Evolutionary conservation across 1,140 invertebrate species (phyloP).

Genomic region (Drosophila virilis): DNA sequence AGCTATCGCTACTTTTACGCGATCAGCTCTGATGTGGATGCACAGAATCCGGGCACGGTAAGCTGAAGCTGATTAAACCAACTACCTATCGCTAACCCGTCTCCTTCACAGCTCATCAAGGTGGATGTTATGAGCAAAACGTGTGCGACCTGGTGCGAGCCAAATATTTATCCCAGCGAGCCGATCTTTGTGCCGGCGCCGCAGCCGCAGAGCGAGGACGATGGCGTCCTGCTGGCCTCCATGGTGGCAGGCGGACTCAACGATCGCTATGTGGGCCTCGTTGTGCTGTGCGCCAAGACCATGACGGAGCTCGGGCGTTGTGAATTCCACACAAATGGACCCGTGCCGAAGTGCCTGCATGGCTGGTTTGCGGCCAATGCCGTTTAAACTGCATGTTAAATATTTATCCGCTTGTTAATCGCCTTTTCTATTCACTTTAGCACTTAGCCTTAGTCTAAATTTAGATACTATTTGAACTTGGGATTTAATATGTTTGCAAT

Average conservation of each 20-base stretch:
- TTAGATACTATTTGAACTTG: slow-evolving; percentile 56
- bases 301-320: slow-evolving; percentile 89
- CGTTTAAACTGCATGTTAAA: slow-evolving; percentile 32
- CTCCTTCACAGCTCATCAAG: slow-evolving; percentile 88
- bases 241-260: slow-evolving; percentile 88
- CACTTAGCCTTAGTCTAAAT: slow-evolving; percentile 8
- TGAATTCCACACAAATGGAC: slow-evolving; percentile 88
- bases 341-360: slow-evolving; percentile 92
- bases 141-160: slow-evolving; percentile 89
- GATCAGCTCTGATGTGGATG: slow-evolving; percentile 93
- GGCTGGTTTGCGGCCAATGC: slow-evolving; percentile 89
- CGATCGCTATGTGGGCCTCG: slow-evolving; percentile 87
- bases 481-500: slow-evolving; percentile 80
- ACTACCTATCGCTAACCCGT: neutral
- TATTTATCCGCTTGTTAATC: neutral
- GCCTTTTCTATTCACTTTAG: slow-evolving; percentile 25
- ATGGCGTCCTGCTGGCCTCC: slow-evolving; percentile 89
- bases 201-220: slow-evolving; percentile 90
- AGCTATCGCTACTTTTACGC: slow-evolving; percentile 95
- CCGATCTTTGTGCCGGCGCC: slow-evolving; percentile 93
- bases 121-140: slow-evolving; percentile 89
- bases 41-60: slow-evolving; percentile 91
- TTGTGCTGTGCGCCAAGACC: slow-evolving; percentile 89
- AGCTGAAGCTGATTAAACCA: slow-evolving; percentile 52
- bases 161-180: slow-evolving; percentile 92